Evolutionary conservation across 2,888 invertebrate genomes (phyloP).

Genomic region (Caenorhabditis panamensis): DNA sequence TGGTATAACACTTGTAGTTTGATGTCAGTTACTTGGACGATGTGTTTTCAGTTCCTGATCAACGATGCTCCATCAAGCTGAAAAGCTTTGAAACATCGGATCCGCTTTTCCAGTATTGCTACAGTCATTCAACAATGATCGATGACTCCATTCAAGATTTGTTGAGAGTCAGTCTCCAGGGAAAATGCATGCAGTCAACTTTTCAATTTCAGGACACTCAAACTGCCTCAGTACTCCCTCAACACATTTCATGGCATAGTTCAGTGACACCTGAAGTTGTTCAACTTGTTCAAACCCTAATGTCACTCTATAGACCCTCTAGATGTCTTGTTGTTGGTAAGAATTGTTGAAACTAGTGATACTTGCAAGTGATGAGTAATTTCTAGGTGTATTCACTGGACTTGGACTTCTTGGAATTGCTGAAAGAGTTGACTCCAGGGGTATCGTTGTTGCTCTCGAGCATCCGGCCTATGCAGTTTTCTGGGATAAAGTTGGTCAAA

Average conservation of each 20-base stretch:
- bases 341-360: neutral
- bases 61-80: conserved; percentile 64
- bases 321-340: conserved; percentile 81
- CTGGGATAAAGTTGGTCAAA: conserved; percentile 73
- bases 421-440: conserved; percentile 66
- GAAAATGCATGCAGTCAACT: neutral
- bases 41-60: conserved; percentile 67
- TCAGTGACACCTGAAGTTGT: conserved; percentile 79
- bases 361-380: neutral
- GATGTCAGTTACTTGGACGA: neutral
- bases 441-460: conserved; percentile 74
- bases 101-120: conserved; percentile 72
- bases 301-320: conserved; percentile 79
- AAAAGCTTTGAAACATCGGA: conserved; percentile 72
- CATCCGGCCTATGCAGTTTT: conserved; percentile 72
- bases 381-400: conserved; percentile 68
- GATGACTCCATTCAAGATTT: conserved; percentile 68
- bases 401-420: conserved; percentile 67
- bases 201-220: conserved; percentile 70
- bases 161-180: conserved; percentile 55
- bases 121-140: conserved; percentile 72
- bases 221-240: conserved; percentile 54
- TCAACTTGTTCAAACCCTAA: conserved; percentile 78
- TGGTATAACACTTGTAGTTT: conserved; percentile 24
- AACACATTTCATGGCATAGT: conserved; percentile 71